These are phyloP conservation scores for Rhyacophila evoluta DNA, from an alignment of 2,888 invertebrate genomes.

Conservation along the genomic window DNA sequence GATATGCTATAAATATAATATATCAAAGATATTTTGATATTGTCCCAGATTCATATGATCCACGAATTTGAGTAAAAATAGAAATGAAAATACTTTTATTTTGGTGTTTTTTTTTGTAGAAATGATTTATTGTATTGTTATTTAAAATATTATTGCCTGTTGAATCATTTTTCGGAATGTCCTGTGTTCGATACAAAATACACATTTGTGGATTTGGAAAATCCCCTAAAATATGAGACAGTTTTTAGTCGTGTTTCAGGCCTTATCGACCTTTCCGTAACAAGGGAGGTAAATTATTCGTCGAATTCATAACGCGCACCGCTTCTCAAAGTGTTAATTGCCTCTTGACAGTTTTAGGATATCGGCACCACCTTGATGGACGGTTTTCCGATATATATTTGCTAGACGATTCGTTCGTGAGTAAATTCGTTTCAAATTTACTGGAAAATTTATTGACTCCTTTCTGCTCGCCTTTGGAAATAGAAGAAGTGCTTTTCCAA, in stretches of 20 bases:
- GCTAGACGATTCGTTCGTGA: neutral
- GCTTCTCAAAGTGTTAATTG: slow-evolving; percentile 17
- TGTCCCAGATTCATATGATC: too few relatives aligned
- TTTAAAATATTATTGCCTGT: too few relatives aligned
- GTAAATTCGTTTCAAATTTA: slow-evolving; percentile 8
- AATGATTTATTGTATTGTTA: too few relatives aligned
- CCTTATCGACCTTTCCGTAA: slow-evolving; percentile 13
- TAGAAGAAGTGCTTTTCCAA: neutral
- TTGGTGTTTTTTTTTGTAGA: too few relatives aligned
- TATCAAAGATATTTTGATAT: too few relatives aligned
- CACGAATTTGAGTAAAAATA: too few relatives aligned
- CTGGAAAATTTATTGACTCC: slow-evolving; percentile 18
- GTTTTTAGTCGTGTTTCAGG: slow-evolving; percentile 18
- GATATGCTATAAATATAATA: too few relatives aligned
- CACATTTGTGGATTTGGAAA: slow-evolving; percentile 14
- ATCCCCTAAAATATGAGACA: slow-evolving; percentile 21
- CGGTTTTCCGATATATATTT: neutral
- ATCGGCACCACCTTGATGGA: slow-evolving; percentile 10
- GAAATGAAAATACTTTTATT: too few relatives aligned
- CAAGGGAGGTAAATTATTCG: slow-evolving; percentile 18
- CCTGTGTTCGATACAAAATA: neutral
- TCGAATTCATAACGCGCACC: neutral
- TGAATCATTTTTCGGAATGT: neutral
- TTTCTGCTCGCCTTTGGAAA: neutral
- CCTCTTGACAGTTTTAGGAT: slow-evolving; percentile 22